phyloP scores from a whole-genome alignment of 2,797 vertebrate genomes.

The Sparus aurata region DNA sequence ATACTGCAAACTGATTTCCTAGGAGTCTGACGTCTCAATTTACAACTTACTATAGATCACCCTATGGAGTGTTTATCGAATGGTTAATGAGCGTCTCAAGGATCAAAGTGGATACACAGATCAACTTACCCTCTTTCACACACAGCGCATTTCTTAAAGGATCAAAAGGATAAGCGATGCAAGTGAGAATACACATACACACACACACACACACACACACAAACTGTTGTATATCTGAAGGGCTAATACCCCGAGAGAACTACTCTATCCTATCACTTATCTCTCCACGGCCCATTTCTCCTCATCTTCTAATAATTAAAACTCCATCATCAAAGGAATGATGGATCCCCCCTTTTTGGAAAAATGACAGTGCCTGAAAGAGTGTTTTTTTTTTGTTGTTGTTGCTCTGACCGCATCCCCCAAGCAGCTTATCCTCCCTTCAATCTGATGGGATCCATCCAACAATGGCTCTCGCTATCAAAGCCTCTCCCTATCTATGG shows the following conservation, averaged over 20 bases:
- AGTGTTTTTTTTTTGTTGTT: conserved; percentile 24
- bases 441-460: conserved; percentile 72
- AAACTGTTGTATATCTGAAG: conserved; percentile 37
- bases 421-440: conserved; percentile 69
- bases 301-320: conserved; percentile 69
- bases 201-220: conserved; percentile 18
- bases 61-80: background rate
- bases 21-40: conserved; percentile 3
- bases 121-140: background rate
- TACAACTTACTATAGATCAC: conserved; percentile 2
- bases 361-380: conserved; percentile 62
- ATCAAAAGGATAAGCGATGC: conserved; percentile 37
- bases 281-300: conserved; percentile 66
- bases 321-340: conserved; percentile 62
- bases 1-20: background rate
- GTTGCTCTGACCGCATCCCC: conserved; percentile 52
- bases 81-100: conserved; percentile 4
- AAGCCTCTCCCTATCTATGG: conserved; percentile 69
- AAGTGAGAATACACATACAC: conserved; percentile 9
- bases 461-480: conserved; percentile 71
- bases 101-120: conserved; percentile 26
- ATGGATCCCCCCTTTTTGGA: conserved; percentile 58
- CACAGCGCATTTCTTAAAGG: conserved; percentile 19
- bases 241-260: conserved; percentile 42
- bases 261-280: conserved; percentile 50